Percentiles rank a stretch among this genome's conserved stretches.
These are phyloP conservation scores for Littorina saxatilis DNA, from an alignment of 1,140 invertebrate genomes.

Conservation along the genomic window DNA sequence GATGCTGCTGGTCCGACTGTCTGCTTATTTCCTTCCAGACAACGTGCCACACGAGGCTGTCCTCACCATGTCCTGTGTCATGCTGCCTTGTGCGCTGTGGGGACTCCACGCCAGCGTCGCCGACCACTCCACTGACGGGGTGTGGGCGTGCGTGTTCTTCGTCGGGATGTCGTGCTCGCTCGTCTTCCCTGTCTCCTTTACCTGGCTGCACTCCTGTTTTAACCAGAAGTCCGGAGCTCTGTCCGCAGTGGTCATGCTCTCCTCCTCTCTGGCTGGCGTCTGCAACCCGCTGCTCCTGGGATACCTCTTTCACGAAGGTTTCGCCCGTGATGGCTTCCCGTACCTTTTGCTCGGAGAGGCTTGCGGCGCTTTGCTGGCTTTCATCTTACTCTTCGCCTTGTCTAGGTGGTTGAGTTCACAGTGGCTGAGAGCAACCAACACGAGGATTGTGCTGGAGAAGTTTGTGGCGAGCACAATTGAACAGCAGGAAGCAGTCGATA, in stretches of 20 bases:
- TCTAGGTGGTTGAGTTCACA: neutral
- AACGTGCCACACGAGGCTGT: neutral
- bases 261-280: slow-evolving; percentile 18
- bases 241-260: slow-evolving; percentile 2
- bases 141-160: slow-evolving; percentile 28
- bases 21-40: neutral
- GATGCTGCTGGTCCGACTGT: neutral
- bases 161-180: slow-evolving; percentile 14
- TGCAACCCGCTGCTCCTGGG: slow-evolving; percentile 17
- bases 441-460: no score
- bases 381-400: neutral
- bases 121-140: neutral
- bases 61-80: neutral
- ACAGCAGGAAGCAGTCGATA: no score
- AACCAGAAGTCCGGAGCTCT: neutral
- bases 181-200: slow-evolving; percentile 3
- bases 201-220: slow-evolving; percentile 10
- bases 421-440: neutral
- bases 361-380: neutral
- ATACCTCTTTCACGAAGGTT: neutral
- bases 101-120: slow-evolving; percentile 17
- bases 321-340: neutral
- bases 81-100: neutral
- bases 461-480: no score
- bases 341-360: neutral